These are phyloP conservation scores for Labrus mixtus DNA, from an alignment of 2,113 vertebrate genomes.

Conservation along the genomic window DNA sequence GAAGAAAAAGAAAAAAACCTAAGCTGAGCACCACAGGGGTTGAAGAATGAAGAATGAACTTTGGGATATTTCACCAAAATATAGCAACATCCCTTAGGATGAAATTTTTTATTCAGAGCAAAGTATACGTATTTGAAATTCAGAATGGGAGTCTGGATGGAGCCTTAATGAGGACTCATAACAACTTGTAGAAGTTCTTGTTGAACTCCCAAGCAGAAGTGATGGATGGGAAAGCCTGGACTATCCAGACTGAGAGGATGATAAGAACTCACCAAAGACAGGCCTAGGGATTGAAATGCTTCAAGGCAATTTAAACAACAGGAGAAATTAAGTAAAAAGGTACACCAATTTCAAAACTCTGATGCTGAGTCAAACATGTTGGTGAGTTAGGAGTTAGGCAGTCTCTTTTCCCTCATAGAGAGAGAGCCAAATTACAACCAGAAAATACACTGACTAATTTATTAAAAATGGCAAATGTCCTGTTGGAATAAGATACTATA, in stretches of 20 bases:
- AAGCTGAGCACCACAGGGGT: constrained; percentile 41
- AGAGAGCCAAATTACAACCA: no score
- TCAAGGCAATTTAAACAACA: not conserved
- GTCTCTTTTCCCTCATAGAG: no score
- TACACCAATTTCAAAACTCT: no score
- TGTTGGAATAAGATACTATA: no score
- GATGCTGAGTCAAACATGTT: no score
- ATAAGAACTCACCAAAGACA: not conserved
- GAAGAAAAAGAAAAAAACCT: constrained; percentile 5
- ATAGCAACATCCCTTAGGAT: constrained; percentile 52
- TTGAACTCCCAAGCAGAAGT: constrained; percentile 33
- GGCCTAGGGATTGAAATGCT: not conserved
- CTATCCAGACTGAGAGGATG: constrained; percentile 10
- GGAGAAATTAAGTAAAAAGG: no score
- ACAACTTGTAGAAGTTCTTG: constrained; percentile 50
- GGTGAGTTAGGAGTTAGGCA: no score
- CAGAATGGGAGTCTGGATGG: constrained; percentile 41
- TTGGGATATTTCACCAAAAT: constrained; percentile 63
- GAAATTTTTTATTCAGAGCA: constrained; percentile 76
- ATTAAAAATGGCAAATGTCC: no score
- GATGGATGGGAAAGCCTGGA: constrained; percentile 38
- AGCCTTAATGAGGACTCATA: constrained; percentile 60
- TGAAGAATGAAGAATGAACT: constrained; percentile 60
- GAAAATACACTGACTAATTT: no score
- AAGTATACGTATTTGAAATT: constrained; percentile 66